phyloP scores from a whole-genome alignment of 2,113 vertebrate genomes.

The Nannobrachium achirus region DNA sequence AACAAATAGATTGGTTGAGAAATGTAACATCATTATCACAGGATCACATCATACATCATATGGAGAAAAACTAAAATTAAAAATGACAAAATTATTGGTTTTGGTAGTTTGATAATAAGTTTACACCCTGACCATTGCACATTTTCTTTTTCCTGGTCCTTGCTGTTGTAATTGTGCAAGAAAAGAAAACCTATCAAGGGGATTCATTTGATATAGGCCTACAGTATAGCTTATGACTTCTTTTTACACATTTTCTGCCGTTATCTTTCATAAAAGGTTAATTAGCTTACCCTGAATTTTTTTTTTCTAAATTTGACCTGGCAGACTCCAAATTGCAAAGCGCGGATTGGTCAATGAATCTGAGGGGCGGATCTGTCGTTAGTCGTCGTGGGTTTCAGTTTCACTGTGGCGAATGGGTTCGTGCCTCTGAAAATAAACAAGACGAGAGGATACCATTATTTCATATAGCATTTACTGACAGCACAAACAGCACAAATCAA shows the following conservation, averaged over 20 bases:
- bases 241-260: no score
- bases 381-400: conserved; percentile 88
- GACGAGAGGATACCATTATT: conserved; percentile 23
- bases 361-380: conserved; percentile 88
- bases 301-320: no score
- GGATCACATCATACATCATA: not conserved
- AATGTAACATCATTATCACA: not conserved
- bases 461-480: no score
- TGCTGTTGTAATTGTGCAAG: not conserved
- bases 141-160: not conserved
- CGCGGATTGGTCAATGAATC: conserved; percentile 68
- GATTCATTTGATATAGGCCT: no score
- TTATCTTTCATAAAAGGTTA: no score
- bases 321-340: not conserved
- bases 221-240: no score
- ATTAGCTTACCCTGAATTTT: no score
- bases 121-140: not conserved
- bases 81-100: not conserved
- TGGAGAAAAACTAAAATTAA: not conserved
- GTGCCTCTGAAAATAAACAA: conserved; percentile 80
- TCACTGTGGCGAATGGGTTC: conserved; percentile 92
- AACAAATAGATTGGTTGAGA: not conserved
- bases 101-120: not conserved
- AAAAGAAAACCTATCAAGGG: not conserved
- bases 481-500: not conserved